Evolutionary conservation across 2,888 invertebrate species (phyloP).

Genomic region (Aspidiotus rigidus): DNA sequence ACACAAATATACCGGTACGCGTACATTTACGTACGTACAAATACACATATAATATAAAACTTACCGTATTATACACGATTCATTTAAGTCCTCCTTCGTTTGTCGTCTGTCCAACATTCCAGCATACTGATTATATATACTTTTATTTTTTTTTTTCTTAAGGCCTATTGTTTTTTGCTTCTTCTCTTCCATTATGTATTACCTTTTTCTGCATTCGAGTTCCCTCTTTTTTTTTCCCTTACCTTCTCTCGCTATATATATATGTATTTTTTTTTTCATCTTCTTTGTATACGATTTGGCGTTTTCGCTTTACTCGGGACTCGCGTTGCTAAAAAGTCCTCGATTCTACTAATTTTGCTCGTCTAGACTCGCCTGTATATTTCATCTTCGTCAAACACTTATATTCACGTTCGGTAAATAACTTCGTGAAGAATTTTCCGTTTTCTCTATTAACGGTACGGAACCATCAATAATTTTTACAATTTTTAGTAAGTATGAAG

Average conservation of each 20-base stretch:
- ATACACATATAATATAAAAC: background rate
- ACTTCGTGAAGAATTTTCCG: too few relatives aligned
- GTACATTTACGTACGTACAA: slow-evolving; percentile 1
- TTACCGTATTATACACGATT: slow-evolving; percentile 16
- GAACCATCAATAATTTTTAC: too few relatives aligned
- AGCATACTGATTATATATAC: slow-evolving; percentile 29
- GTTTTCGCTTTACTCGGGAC: background rate
- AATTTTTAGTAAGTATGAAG: too few relatives aligned
- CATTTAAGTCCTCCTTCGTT: slow-evolving; percentile 32
- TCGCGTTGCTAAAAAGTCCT: background rate
- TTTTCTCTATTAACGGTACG: too few relatives aligned
- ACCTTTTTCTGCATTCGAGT: slow-evolving; percentile 20
- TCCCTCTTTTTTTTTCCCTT: background rate
- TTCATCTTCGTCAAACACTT: too few relatives aligned
- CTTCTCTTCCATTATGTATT: slow-evolving; percentile 31
- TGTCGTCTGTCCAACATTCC: slow-evolving; percentile 32
- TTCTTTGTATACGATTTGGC: slow-evolving; percentile 13
- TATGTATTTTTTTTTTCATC: slow-evolving; percentile 3
- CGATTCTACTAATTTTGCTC: slow-evolving; percentile 6
- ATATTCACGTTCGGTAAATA: too few relatives aligned
- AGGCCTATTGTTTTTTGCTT: slow-evolving; percentile 30
- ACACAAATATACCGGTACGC: slow-evolving; percentile 7
- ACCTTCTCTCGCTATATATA: background rate
- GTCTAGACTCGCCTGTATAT: slow-evolving; percentile 17
- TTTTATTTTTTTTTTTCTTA: slow-evolving; percentile 13